phyloP scores from a whole-genome alignment of 2,888 invertebrate genomes.

The Caenorhabditis sp. region DNA sequence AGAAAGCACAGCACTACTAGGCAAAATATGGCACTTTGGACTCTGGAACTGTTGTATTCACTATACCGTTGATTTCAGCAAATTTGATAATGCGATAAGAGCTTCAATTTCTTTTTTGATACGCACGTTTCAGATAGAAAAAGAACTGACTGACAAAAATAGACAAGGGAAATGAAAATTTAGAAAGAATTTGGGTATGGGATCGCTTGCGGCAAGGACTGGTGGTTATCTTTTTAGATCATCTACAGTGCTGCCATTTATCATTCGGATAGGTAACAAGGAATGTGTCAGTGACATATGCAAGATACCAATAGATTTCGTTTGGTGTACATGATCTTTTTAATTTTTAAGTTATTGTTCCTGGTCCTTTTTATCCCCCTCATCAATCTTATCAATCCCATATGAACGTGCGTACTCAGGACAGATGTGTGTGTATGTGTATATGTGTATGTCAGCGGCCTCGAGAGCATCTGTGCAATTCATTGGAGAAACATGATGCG shows the following conservation, averaged over 20 bases:
- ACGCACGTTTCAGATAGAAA: conserved; percentile 16
- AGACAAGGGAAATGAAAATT: too few species aligned
- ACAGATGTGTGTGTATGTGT: conserved; percentile 6
- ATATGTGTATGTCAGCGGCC: conserved; percentile 20
- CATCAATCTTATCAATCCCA: conserved; percentile 48
- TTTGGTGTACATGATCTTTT: too few species aligned
- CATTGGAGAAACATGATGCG: conserved; percentile 52
- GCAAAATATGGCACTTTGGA: conserved; percentile 43
- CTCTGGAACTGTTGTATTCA: conserved; percentile 47
- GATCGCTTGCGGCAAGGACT: too few species aligned
- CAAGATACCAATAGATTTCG: too few species aligned
- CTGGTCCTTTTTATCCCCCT: neutral
- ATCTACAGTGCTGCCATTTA: conserved; percentile 37
- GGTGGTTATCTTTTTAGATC: conserved; percentile 46
- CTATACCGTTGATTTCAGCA: neutral
- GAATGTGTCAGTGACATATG: conserved; percentile 8
- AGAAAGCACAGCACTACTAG: neutral
- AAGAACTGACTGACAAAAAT: neutral
- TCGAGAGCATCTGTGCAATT: conserved; percentile 56
- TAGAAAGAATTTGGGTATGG: neutral
- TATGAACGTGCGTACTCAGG: conserved; percentile 42
- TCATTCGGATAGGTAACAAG: conserved; percentile 3
- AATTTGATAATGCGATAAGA: neutral
- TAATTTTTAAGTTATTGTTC: neutral
- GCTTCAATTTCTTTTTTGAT: too few species aligned